These are phyloP conservation scores for Dreissena rostriformis DNA, from an alignment of 1,140 invertebrate species.

Conservation along the genomic window DNA sequence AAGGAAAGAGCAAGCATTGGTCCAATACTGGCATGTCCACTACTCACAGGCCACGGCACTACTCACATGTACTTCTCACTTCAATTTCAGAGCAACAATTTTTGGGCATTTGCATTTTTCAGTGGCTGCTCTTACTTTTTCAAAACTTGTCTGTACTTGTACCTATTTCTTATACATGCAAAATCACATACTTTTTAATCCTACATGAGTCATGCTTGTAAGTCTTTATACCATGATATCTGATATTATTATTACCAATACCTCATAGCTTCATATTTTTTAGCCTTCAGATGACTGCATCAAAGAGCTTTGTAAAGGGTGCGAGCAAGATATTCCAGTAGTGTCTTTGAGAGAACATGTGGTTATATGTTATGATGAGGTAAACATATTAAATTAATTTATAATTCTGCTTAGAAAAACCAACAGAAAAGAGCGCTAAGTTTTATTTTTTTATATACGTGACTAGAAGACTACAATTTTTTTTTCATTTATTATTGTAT, in stretches of 20 bases:
- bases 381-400: neutral
- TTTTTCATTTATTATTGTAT: no score
- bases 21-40: no score
- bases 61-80: no score
- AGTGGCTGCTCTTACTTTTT: neutral
- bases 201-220: neutral
- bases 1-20: no score
- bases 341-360: slow-evolving; percentile 11
- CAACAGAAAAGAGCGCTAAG: neutral
- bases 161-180: neutral
- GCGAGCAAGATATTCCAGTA: slow-evolving; percentile 16
- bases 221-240: no score
- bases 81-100: no score
- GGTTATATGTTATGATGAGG: slow-evolving; percentile 5
- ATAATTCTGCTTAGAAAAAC: neutral
- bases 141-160: neutral
- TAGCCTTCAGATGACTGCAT: slow-evolving; percentile 21
- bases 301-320: slow-evolving; percentile 24
- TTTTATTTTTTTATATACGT: neutral
- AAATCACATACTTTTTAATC: neutral
- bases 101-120: neutral
- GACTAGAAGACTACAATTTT: neutral
- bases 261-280: neutral
- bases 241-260: slow-evolving; percentile 1
- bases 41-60: no score